Percentiles rank a stretch among this genome's conserved stretches.
Conservation (phyloP, 2,888 invertebrate species). For the Conchocele bisecta region DNA sequence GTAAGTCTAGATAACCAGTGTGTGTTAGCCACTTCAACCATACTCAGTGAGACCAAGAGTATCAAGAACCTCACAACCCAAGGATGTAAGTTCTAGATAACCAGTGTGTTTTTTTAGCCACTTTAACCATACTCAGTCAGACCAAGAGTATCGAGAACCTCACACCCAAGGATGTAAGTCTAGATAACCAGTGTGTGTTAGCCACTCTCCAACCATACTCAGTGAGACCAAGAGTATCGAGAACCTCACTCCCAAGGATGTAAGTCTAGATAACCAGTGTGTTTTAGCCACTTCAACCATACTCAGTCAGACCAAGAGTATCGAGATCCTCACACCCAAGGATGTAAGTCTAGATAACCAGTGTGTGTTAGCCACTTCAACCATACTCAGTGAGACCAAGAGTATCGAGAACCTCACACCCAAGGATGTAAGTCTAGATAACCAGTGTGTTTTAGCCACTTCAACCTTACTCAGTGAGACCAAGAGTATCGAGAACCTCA, state of each 20-base stretch:
- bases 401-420: conserved; percentile 76
- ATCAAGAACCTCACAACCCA: too few relatives aligned
- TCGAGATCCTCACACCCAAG: neutral
- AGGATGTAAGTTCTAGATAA: too few relatives aligned
- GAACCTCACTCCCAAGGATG: conserved; percentile 78
- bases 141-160: conserved; percentile 76
- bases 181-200: neutral
- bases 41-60: too few relatives aligned
- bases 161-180: conserved; percentile 75
- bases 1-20: conserved; percentile 47
- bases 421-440: conserved; percentile 68
- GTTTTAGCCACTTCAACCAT: too few relatives aligned
- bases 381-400: conserved; percentile 77
- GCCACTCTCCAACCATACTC: too few relatives aligned
- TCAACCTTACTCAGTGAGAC: conserved; percentile 78
- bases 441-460: too few relatives aligned
- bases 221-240: conserved; percentile 76
- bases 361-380: too few relatives aligned
- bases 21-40: too few relatives aligned
- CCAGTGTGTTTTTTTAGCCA: too few relatives aligned
- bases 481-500: conserved; percentile 74
- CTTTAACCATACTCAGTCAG: conserved; percentile 78
- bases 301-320: too few relatives aligned
- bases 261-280: conserved; percentile 32
- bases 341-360: conserved; percentile 4